Base-by-base conservation (phyloP, 2,797 vertebrate species). In the Microhierax caerulescens region DNA sequence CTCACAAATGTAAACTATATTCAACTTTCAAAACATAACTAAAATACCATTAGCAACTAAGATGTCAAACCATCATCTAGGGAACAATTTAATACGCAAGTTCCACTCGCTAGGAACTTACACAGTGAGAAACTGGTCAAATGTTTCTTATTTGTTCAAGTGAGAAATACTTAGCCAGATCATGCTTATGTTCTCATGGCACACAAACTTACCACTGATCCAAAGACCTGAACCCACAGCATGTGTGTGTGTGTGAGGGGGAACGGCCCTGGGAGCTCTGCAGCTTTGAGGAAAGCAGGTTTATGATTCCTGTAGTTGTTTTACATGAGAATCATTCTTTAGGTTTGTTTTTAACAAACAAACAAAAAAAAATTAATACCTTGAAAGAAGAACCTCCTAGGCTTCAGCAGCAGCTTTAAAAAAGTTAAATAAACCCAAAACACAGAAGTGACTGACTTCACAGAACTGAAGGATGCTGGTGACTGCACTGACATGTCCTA, bases 171-270 rank as follows among this genome's bases (percentile, higher is more conserved):
- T 36, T 24, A 32, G 36, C 24, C n/a, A 93, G 73, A 64, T 81
- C 25, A 56, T 20, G 23, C 20, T 10, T 27, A 47, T 0, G 0
- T 57, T 69, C n/a, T 84, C 57, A 39, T 5, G 20, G 27, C 37
- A 75, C 34, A 18, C 0, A 4, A 81, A 36, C 47, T 88, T 70
- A 30, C 7, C 18, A 47, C 23, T 0, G 1, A 73, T 45, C 13
- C 10, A 63, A 76, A 65, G 37, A 82, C 23, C 7, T n/a, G 32
- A 51, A 34, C 19, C 27, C 30, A 85, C 12, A 53, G 22, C 2
- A 2, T 7, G 19, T 0, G 0, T n/a, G 15, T 41, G 36, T 0
- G 1, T 6, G 51, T 7, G 18, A 48, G 23, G 3, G 32, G 23
- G 6, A 74, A 68, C 2, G 81, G n/a, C 36, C 7, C 36, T 67